Evolutionary conservation across 2,113 vertebrate genomes (phyloP), one percentile per base, ranked within the genome.

Genomic region (Nicator chloris): DNA sequence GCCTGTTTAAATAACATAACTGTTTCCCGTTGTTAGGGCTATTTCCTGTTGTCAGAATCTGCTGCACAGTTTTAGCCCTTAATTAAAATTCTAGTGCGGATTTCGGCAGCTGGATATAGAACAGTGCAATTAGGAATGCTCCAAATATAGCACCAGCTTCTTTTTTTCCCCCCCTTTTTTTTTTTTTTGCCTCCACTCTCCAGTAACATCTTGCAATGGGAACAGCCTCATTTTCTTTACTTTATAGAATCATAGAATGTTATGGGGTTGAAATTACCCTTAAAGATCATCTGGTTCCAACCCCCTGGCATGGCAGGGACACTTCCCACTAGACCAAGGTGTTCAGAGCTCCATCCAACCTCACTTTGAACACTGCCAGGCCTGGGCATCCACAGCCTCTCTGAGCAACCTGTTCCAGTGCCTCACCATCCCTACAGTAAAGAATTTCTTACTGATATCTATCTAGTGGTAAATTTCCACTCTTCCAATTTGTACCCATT

Each of bases 51-150:
- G 78, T 90, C 86, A 82, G 77, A 72, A 82, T 93, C 70, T 68
- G 90, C 79, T 39, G 93, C 75, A 82, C 33, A n/a, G 70, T 90
- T 96, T 95, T 93, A 93, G 91, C 73, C 83, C 68, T 91, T 97
- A 95, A 96, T 97, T 97, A 95, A 96, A 96, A 96, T 97, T 94
- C 96, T 95, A 90, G 87, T 7, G 3, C 9, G 30, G 81, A 84
- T 92, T 92, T 93, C 13, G 28, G 92, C 90, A 90, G 92, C 95
- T 97, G 86, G 96, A 97, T 97, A 97, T 96, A 97, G 96, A 96
- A 96, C 96, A 82, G 90, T 70, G 89, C 83, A 93, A 97, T 97
- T 96, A 95, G 94, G 84, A 92, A 71, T 0, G 18, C 91, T 96
- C 95, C 82, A 94, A 95, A 96, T 97, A 96, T 96, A 96, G 95